Percentiles rank a stretch among this genome's conserved stretches.
phyloP scores from a whole-genome alignment of 2,888 invertebrate genomes.

The Agapetus fuscipes region DNA sequence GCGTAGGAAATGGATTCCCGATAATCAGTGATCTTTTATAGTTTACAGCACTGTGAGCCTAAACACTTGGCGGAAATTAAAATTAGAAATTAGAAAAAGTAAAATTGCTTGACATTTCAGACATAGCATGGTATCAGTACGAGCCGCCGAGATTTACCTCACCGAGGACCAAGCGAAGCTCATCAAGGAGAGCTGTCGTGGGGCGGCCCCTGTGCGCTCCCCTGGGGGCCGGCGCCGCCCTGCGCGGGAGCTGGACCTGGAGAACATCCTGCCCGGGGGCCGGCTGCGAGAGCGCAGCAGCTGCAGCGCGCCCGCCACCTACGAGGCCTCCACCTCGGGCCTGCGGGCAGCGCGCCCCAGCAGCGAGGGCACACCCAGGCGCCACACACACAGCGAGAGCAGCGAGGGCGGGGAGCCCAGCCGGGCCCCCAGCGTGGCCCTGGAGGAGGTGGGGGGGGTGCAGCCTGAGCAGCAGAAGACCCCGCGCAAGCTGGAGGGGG shows the following conservation, averaged over 20 bases:
- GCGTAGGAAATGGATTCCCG: no score
- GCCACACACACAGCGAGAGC: slow-evolving; percentile 36
- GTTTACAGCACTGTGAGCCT: no score
- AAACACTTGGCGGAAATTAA: no score
- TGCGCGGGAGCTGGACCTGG: slow-evolving; percentile 37
- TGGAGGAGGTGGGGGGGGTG: slow-evolving; percentile 37
- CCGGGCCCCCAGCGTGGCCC: slow-evolving; percentile 26
- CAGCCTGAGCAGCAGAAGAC: slow-evolving; percentile 46
- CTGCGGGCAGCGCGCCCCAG: not conserved
- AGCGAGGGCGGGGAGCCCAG: slow-evolving; percentile 37
- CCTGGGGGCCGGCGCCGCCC: slow-evolving; percentile 37
- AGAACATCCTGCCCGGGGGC: slow-evolving; percentile 42
- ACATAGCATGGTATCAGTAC: slow-evolving; percentile 41
- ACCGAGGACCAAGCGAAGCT: slow-evolving; percentile 47
- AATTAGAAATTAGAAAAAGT: no score
- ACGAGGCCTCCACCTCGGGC: slow-evolving; percentile 1
- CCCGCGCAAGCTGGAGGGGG: slow-evolving; percentile 41
- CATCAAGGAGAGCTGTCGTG: slow-evolving; percentile 32
- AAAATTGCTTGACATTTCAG: no score
- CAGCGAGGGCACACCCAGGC: slow-evolving; percentile 27
- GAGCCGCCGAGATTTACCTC: slow-evolving; percentile 44
- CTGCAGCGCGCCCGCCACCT: not conserved
- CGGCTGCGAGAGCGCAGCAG: slow-evolving; percentile 37
- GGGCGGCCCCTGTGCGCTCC: slow-evolving; percentile 29
- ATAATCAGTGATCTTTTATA: not conserved